Evolutionary conservation across 2,113 vertebrate species (phyloP), one percentile per base, ranked within the genome.

Genomic region (Larimichthys crocea): DNA sequence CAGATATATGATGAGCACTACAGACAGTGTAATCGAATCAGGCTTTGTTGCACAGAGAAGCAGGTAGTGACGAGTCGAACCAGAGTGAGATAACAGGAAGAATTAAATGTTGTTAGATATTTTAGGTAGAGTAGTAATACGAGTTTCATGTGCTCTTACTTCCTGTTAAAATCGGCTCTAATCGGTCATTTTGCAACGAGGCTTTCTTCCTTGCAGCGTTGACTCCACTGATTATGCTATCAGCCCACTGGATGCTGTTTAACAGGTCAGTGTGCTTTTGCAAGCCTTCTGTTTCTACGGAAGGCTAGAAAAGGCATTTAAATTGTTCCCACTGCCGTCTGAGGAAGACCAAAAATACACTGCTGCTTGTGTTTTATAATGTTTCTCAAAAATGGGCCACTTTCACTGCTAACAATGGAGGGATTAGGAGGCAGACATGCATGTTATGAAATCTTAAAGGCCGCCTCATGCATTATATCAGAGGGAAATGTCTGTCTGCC

Each of bases 271-370:
- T 49, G 20, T 55, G 61, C 56, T 66, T 81, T 76, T 49, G 75
- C 63, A 67, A 56, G 48, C 69, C 65, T 65, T 82, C 60, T 61
- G 73, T 66, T 80, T 85, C 75, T 78, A 40, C 53, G 69, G 15
- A 63, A 35, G 29, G 56, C 74, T 53, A 44, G 63, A 50, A 87
- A 84, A 63, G 87, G 55, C 60, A 66, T 88, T 87, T 87, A 11
- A 82, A 82, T 85, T 52, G 63, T 63, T 84, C 64, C 72, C 68
- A 60, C 71, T 71, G 60, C 59, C 53, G 81, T 81, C 82, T 86
- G 77, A 40, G 49, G 67, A 62, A 75, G 74, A 78, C 83, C 82
- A 76, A 80, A 88, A 88, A 92, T 80, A 90, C 64, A 84, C 75
- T 12, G 40, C 71, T 16, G 80, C 68, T 74, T 66, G 62, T 73